These are phyloP conservation scores for Acromyrmex charruanus DNA, from an alignment of 1,140 invertebrate genomes.

Conservation along the genomic window DNA sequence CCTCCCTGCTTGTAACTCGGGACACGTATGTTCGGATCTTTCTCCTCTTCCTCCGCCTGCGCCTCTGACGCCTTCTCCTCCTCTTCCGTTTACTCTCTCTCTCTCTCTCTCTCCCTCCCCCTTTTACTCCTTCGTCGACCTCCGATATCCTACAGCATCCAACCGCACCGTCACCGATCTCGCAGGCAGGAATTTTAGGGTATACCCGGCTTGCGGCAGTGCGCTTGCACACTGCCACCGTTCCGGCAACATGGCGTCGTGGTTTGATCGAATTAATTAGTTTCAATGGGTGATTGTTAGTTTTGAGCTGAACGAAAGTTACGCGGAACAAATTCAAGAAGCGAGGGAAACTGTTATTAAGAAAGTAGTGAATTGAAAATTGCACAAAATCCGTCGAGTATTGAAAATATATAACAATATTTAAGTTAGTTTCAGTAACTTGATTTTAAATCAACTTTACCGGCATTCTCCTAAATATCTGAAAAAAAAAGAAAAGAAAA, in stretches of 20 bases:
- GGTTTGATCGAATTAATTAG: conserved; percentile 61
- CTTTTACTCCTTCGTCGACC: not conserved
- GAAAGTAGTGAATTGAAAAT: not conserved
- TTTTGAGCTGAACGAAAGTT: conserved; percentile 37
- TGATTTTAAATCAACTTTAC: not conserved
- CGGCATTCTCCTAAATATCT: not conserved
- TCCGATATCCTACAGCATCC: conserved; percentile 42
- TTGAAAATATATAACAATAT: not conserved
- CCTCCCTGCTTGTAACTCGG: conserved; percentile 70
- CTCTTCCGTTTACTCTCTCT: not conserved
- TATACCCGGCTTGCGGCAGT: conserved; percentile 33
- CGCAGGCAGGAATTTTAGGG: conserved; percentile 45
- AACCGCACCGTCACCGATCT: conserved; percentile 46
- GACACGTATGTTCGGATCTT: conserved; percentile 72
- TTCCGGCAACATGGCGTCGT: conserved; percentile 49
- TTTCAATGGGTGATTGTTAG: conserved; percentile 34
- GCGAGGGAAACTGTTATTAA: not conserved
- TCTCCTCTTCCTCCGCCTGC: conserved; percentile 34
- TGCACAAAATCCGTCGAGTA: not conserved
- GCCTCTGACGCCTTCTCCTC: not conserved
- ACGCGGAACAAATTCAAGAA: not conserved
- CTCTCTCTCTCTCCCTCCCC: not conserved
- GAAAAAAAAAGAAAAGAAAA: not conserved
- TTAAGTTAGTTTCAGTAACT: not conserved
- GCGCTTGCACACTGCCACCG: conserved; percentile 17